These are phyloP conservation scores for Holocentrus rufus DNA, from an alignment of 2,797 vertebrate species.

Conservation along the genomic window DNA sequence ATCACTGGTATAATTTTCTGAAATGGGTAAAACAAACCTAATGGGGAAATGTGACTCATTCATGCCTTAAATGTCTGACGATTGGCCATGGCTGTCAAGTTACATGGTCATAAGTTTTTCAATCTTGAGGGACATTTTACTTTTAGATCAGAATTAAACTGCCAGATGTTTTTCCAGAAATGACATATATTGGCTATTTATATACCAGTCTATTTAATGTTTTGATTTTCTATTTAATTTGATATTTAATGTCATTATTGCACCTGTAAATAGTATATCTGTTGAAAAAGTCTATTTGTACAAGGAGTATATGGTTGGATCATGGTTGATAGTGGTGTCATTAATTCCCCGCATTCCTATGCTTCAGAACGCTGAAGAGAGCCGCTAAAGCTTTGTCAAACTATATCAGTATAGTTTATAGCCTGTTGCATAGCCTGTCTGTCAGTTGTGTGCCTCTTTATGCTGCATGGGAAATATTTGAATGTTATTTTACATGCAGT, in stretches of 20 bases:
- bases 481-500: too few relatives aligned
- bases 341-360: constrained; percentile 65
- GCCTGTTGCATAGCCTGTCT: constrained; percentile 8
- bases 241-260: constrained; percentile 67
- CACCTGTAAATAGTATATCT: constrained; percentile 71
- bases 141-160: constrained; percentile 3
- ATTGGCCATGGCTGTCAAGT: background rate
- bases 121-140: constrained; percentile 8
- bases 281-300: constrained; percentile 51
- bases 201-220: constrained; percentile 64
- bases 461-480: background rate
- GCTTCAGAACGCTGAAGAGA: constrained; percentile 49
- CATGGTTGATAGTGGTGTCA: constrained; percentile 26
- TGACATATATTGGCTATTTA: constrained; percentile 68
- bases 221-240: constrained; percentile 65
- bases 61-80: constrained; percentile 37
- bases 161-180: constrained; percentile 33
- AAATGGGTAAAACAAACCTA: constrained; percentile 4
- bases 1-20: background rate
- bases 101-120: constrained; percentile 11
- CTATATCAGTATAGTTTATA: constrained; percentile 29
- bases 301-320: constrained; percentile 10
- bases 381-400: constrained; percentile 5
- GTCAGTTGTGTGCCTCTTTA: background rate
- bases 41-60: constrained; percentile 28